A percentile compares a stretch with the other conserved stretches of the same genome.
These are phyloP conservation scores for Bombus huntii DNA, from an alignment of 1,140 invertebrate species.

Conservation along the genomic window DNA sequence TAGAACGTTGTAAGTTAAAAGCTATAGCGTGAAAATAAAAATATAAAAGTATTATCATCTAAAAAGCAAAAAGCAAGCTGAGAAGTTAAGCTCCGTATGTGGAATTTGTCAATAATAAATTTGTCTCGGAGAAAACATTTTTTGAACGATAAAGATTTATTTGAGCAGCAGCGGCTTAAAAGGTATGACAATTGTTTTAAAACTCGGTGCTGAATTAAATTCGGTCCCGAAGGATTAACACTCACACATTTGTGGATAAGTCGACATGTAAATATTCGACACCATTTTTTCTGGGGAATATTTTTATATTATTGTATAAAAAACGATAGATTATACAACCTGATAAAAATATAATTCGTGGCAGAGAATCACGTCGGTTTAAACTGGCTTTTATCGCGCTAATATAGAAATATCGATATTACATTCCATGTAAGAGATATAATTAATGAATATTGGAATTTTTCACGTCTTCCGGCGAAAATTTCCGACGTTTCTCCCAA, in stretches of 20 bases:
- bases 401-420: not conserved
- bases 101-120: too few relatives aligned
- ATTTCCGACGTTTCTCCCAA: not conserved
- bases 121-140: too few relatives aligned
- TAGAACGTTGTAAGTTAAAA: too few relatives aligned
- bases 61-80: too few relatives aligned
- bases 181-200: not conserved
- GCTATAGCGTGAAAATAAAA: too few relatives aligned
- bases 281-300: not conserved
- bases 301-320: not conserved
- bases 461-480: not conserved
- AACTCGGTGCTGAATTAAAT: not conserved
- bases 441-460: not conserved
- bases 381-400: not conserved
- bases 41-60: too few relatives aligned
- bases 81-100: too few relatives aligned
- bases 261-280: not conserved
- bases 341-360: not conserved
- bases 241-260: not conserved
- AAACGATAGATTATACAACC: not conserved
- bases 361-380: not conserved
- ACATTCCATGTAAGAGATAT: not conserved
- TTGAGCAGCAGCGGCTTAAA: not conserved
- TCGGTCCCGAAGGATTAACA: not conserved
- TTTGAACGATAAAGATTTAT: not conserved